phyloP scores from a whole-genome alignment of 2,888 invertebrate genomes.

The Clistopyga incitator region DNA sequence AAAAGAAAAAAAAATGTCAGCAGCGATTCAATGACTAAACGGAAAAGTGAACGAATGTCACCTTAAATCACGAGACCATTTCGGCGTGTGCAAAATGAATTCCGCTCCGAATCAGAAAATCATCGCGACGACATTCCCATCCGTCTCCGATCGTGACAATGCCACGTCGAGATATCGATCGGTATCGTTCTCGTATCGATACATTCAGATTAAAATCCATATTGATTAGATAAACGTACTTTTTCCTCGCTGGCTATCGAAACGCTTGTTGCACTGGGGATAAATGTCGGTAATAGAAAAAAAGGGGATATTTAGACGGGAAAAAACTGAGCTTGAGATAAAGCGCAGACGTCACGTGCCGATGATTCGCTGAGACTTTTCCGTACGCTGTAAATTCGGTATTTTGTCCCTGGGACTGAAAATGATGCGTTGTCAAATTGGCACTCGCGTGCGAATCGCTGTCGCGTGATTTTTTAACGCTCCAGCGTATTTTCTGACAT shows the following conservation, averaged over 20 bases:
- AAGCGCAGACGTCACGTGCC: neutral
- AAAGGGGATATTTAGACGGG: neutral
- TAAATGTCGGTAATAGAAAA: neutral
- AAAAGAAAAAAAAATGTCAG: too few relatives aligned
- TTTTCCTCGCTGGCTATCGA: slow-evolving; percentile 9
- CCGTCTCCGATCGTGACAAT: neutral
- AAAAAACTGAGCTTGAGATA: slow-evolving; percentile 6
- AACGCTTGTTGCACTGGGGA: neutral
- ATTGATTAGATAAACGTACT: slow-evolving; percentile 29
- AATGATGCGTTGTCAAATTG: neutral
- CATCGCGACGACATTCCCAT: neutral
- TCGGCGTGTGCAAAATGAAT: neutral
- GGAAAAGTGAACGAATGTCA: too few relatives aligned
- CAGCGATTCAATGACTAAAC: too few relatives aligned
- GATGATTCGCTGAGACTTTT: too few relatives aligned
- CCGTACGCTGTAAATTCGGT: neutral
- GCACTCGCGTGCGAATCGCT: neutral
- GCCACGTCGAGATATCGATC: slow-evolving; percentile 1
- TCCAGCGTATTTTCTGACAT: neutral
- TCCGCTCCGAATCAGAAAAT: neutral
- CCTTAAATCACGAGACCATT: neutral
- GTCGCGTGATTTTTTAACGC: neutral
- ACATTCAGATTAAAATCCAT: slow-evolving; percentile 5
- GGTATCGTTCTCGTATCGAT: slow-evolving; percentile 1
- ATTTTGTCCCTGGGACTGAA: neutral